A percentile compares a stretch with the other conserved stretches of the same genome.
Evolutionary conservation across 1,140 invertebrate genomes (phyloP).

Genomic region (Sycophila sp.): DNA sequence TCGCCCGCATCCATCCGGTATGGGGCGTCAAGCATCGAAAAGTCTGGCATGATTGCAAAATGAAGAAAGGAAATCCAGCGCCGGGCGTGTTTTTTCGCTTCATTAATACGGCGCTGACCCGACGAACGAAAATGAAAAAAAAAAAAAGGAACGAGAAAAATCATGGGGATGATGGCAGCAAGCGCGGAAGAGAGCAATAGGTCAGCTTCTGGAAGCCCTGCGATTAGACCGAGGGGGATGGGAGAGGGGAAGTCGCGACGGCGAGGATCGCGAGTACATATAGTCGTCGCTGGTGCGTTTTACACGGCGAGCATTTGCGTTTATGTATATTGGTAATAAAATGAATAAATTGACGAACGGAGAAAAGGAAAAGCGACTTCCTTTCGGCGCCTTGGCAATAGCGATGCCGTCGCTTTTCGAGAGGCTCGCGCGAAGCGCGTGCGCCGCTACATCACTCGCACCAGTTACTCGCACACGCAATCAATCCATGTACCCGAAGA

Average conservation of each 20-base stretch:
- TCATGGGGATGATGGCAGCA: too few relatives aligned
- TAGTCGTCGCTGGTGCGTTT: too few relatives aligned
- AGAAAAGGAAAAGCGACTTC: conserved; percentile 18
- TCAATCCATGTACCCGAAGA: too few relatives aligned
- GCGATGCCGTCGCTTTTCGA: conserved; percentile 16
- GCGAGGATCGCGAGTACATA: neutral
- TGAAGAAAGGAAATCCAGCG: conserved; percentile 35
- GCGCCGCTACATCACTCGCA: neutral
- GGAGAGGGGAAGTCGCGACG: too few relatives aligned
- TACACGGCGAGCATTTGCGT: too few relatives aligned
- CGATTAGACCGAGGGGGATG: too few relatives aligned
- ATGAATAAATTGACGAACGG: neutral
- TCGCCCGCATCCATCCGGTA: neutral
- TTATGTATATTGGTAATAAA: neutral
- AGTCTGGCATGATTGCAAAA: conserved; percentile 27
- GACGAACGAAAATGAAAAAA: neutral
- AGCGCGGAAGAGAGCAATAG: too few relatives aligned
- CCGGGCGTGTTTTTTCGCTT: conserved; percentile 13
- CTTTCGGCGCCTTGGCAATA: conserved; percentile 33
- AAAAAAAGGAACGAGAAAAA: neutral
- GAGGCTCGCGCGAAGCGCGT: conserved; percentile 19
- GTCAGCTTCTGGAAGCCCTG: conserved; percentile 17
- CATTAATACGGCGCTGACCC: conserved; percentile 16
- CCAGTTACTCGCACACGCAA: neutral
- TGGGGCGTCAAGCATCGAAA: conserved; percentile 7